A percentile compares a stretch with the other conserved stretches of the same genome.
Conservation (phyloP, 2,797 vertebrate species). For the Rhynchonycteris naso region DNA sequence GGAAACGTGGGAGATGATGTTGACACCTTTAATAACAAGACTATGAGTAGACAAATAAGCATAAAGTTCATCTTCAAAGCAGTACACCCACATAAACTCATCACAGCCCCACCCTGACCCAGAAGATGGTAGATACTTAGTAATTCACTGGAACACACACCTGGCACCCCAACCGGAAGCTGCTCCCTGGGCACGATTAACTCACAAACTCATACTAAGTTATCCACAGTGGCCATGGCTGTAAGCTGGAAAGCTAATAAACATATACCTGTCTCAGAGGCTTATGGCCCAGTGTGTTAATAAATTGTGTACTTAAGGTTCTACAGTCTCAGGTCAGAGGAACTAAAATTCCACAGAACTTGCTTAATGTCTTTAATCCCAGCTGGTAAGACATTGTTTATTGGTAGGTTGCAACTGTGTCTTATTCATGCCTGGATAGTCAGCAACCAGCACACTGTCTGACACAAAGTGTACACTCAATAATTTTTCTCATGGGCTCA, state of each 20-base stretch:
- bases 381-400: conserved; percentile 35
- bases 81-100: conserved; percentile 62
- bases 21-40: conserved; percentile 73
- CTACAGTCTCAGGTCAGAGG: background rate
- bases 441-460: background rate
- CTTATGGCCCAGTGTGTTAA: background rate
- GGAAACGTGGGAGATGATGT: conserved; percentile 64
- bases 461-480: conserved; percentile 59
- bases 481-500: conserved; percentile 49
- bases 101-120: conserved; percentile 57
- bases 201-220: background rate
- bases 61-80: conserved; percentile 76
- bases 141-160: background rate
- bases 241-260: conserved; percentile 12
- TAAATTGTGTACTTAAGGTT: conserved; percentile 7
- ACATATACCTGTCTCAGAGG: background rate
- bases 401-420: conserved; percentile 30
- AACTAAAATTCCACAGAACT: conserved; percentile 41
- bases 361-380: conserved; percentile 25
- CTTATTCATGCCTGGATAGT: conserved; percentile 50
- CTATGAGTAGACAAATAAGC: conserved; percentile 62
- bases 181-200: background rate
- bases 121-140: conserved; percentile 43
- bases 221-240: background rate
- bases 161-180: conserved; percentile 34